A percentile compares a stretch with the other conserved stretches of the same genome.
These are phyloP conservation scores for Phalacrocorax pelagicus DNA, from an alignment of 2,113 vertebrate species.

Conservation along the genomic window DNA sequence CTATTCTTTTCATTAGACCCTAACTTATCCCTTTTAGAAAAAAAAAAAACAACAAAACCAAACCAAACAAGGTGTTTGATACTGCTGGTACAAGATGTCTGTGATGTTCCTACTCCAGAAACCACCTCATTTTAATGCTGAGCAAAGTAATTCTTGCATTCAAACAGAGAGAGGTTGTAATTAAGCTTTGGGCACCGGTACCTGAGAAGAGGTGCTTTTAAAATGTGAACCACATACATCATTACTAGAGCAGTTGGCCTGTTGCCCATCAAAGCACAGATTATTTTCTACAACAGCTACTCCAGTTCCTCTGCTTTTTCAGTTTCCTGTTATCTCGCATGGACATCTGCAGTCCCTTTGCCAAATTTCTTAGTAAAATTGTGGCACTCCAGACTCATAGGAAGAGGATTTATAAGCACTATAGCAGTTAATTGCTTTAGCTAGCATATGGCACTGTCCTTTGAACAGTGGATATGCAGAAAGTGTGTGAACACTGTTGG, in stretches of 20 bases:
- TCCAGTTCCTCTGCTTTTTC: slow-evolving; percentile 22
- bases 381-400: background rate
- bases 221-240: background rate
- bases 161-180: background rate
- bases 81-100: background rate
- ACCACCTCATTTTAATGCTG: background rate
- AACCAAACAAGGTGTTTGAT: background rate
- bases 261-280: slow-evolving; percentile 34
- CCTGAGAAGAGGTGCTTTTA: background rate
- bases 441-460: slow-evolving; percentile 8
- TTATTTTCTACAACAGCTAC: slow-evolving; percentile 30
- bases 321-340: slow-evolving; percentile 30
- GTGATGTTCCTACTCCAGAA: background rate
- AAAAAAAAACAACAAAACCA: background rate
- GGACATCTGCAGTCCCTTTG: slow-evolving; percentile 22
- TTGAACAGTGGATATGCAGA: background rate
- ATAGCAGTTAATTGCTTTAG: slow-evolving; percentile 30
- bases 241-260: slow-evolving; percentile 29
- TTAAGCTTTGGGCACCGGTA: background rate
- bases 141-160: background rate
- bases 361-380: slow-evolving; percentile 23
- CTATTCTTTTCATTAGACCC: background rate
- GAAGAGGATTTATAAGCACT: slow-evolving; percentile 27
- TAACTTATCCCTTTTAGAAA: background rate
- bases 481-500: background rate